These are phyloP conservation scores for Pemphredon lugubris DNA, from an alignment of 2,888 invertebrate genomes.

Conservation along the genomic window DNA sequence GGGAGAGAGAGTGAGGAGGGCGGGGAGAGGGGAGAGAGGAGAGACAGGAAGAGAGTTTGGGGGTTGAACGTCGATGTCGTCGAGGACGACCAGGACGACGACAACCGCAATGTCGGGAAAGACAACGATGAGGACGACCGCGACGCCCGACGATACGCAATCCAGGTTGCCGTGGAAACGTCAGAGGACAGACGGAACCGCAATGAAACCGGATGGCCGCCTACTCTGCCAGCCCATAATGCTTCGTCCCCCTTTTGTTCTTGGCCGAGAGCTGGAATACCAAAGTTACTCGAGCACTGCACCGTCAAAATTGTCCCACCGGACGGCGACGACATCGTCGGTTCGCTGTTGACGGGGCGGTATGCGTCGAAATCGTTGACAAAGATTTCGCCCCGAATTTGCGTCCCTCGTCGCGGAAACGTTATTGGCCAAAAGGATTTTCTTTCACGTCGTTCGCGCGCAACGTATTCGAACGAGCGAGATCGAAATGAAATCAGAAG, in stretches of 20 bases:
- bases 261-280: constrained; percentile 68
- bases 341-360: not conserved
- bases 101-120: constrained; percentile 31
- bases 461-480: too few species aligned
- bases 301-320: constrained; percentile 56
- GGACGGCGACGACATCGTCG: constrained; percentile 40
- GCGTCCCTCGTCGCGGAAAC: too few species aligned
- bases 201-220: constrained; percentile 80
- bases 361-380: too few species aligned
- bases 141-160: constrained; percentile 70
- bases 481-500: too few species aligned
- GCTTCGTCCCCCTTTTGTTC: constrained; percentile 77
- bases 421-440: too few species aligned
- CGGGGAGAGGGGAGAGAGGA: not conserved
- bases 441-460: too few species aligned
- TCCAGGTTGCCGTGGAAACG: constrained; percentile 81
- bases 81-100: constrained; percentile 25
- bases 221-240: constrained; percentile 75
- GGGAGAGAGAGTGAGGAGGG: too few species aligned
- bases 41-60: constrained; percentile 14
- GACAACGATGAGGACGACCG: constrained; percentile 39
- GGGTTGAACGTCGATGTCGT: constrained; percentile 44
- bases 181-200: constrained; percentile 81
- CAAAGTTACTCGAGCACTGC: constrained; percentile 62
- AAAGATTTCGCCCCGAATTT: too few species aligned